phyloP scores from a whole-genome alignment of 92 coral and sea anemone genomes.

The Blastomussa wellsi region DNA sequence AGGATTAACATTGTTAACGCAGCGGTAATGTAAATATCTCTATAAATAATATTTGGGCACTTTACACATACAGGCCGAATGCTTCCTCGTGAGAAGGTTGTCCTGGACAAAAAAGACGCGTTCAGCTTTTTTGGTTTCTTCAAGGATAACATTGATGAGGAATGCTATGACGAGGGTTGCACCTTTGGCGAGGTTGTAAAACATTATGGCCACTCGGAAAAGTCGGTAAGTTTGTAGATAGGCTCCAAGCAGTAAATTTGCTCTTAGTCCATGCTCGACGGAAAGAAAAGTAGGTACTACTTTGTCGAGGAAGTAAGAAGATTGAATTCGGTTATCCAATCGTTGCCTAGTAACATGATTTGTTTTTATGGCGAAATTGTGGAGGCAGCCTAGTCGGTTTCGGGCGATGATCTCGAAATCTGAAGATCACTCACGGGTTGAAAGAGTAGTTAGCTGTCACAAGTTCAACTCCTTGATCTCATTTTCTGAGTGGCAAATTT shows the following conservation, averaged over 20 bases:
- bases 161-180: conserved; percentile 54
- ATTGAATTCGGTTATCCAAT: neutral
- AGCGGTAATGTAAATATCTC: neutral
- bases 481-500: too few relatives aligned
- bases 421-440: too few relatives aligned
- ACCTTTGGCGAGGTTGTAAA: conserved; percentile 34
- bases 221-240: conserved; percentile 49
- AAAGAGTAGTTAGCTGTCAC: too few relatives aligned
- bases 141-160: conserved; percentile 28
- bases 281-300: too few relatives aligned
- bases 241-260: too few relatives aligned
- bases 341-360: neutral
- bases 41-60: neutral
- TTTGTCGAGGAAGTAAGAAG: neutral
- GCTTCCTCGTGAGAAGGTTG: conserved; percentile 16
- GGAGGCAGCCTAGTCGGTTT: too few relatives aligned
- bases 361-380: too few relatives aligned
- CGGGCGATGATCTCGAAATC: too few relatives aligned
- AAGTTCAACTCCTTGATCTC: too few relatives aligned
- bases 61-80: conserved; percentile 12
- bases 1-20: neutral
- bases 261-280: too few relatives aligned
- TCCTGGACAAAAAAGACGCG: conserved; percentile 34
- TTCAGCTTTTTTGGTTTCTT: conserved; percentile 13
- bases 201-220: conserved; percentile 34